A percentile compares a stretch with the other conserved stretches of the same genome.
phyloP scores from a whole-genome alignment of 2,797 vertebrate species.

The Sebastes hubbsi region DNA sequence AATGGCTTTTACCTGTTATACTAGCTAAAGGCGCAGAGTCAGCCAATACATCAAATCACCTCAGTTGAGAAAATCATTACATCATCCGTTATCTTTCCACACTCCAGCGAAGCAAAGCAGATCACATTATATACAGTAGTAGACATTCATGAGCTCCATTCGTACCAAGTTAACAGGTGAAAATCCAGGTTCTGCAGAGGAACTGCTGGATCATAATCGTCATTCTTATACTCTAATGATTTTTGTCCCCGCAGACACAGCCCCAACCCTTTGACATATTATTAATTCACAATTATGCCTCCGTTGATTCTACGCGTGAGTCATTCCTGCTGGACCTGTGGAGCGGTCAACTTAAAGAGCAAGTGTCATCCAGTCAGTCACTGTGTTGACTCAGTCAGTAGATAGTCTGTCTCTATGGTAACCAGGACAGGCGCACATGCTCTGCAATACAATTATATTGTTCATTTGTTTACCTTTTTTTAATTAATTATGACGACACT shows the following conservation, averaged over 20 bases:
- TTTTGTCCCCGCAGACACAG: conserved; percentile 7
- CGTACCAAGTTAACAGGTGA: conserved; percentile 51
- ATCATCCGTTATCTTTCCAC: conserved; percentile 70
- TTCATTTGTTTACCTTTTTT: conserved; percentile 2
- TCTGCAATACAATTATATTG: conserved; percentile 49
- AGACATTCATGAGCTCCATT: conserved; percentile 51
- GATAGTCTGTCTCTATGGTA: conserved; percentile 78
- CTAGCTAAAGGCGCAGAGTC: conserved; percentile 76
- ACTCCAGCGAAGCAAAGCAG: conserved; percentile 41
- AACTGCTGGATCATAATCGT: conserved; percentile 12
- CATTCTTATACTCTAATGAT: neutral
- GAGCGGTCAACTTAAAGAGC: conserved; percentile 66
- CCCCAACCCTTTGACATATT: conserved; percentile 27
- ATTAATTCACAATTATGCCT: conserved; percentile 42
- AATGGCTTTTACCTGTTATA: conserved; percentile 78
- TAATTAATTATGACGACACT: neutral
- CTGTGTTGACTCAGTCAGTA: conserved; percentile 64
- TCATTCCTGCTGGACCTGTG: conserved; percentile 51
- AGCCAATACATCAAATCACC: conserved; percentile 77
- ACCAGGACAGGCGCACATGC: conserved; percentile 61
- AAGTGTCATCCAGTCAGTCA: conserved; percentile 75
- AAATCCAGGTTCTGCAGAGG: conserved; percentile 12
- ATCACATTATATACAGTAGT: conserved; percentile 27
- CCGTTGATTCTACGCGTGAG: conserved; percentile 40
- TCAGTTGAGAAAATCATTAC: conserved; percentile 78